Evolutionary conservation across 1,140 invertebrate genomes (phyloP), one percentile per base, ranked within the genome.

Genomic region (Hylaeus volcanicus): DNA sequence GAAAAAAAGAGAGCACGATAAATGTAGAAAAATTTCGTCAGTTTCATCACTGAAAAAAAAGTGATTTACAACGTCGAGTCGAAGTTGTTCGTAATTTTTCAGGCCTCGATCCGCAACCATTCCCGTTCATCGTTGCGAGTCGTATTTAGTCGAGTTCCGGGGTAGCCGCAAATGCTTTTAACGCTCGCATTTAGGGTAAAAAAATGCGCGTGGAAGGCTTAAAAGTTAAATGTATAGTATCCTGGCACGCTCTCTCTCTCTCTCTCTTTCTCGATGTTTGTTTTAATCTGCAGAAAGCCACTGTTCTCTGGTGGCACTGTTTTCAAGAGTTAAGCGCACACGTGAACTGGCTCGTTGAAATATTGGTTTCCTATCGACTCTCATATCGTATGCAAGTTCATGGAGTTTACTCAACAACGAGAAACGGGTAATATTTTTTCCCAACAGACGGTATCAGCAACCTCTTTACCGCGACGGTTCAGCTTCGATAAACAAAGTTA

Each of bases 161-260:
- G 51, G 14, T 56, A 45, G n/a, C 5, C 39, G 39, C 51, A 65
- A 75, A 55, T 26, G 73, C 51, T 75, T 75, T 75, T 39, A 68
- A 55, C 39, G 12, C 5, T 15, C 39, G 15, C n/a, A 48, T 75
- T 58, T 48, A 75, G 26, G n/a, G n/a, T 9, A 61, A 48, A 60
- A 48, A 45, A 65, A 65, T 15, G 37, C 39, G 12, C 73, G n/a
- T 0, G 48, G 14, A 55, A 43, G 51, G 39, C 74, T 51, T 68
- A 75, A 37, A 48, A 43, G 41, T 66, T 68, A 68, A 75, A 75
- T 51, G 39, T 56, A 56, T 37, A 55, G n/a, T 53, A 45, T 63
- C 51, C 14, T 3, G 1, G 3, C 48, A 5, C n/a, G 43, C 26
- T 56, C 12, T 43, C n/a, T 48, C 26, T 26, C 26, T 26, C 26